phyloP scores from a whole-genome alignment of 2,113 vertebrate genomes.

The Heliornis fulica region DNA sequence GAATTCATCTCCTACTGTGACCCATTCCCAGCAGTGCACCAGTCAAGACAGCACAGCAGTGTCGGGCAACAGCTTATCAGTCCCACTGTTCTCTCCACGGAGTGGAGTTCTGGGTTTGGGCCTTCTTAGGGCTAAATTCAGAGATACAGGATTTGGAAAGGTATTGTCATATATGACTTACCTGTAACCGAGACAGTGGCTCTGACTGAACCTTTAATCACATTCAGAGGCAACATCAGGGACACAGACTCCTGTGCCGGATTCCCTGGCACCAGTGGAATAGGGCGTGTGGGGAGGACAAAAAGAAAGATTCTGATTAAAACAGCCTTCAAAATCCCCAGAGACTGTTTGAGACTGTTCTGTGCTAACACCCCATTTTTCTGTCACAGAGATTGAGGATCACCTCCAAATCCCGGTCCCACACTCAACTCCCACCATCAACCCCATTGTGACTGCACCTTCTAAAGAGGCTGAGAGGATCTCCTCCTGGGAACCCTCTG shows the following conservation, averaged over 20 bases:
- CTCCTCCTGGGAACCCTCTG: neutral
- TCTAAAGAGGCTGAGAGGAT: neutral
- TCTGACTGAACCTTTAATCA: conserved; percentile 61
- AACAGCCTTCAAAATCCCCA: neutral
- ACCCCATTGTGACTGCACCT: neutral
- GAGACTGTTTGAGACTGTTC: neutral
- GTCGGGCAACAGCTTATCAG: neutral
- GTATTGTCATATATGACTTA: neutral
- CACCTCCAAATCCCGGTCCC: neutral
- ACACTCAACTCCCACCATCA: neutral
- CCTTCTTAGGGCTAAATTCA: neutral
- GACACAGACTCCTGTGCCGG: conserved; percentile 56
- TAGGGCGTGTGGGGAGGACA: neutral
- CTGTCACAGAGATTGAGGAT: neutral
- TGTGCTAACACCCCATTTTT: neutral
- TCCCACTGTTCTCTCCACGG: neutral
- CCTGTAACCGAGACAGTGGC: conserved; percentile 38
- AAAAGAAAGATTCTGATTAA: neutral
- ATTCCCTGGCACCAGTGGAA: neutral
- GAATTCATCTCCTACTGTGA: neutral
- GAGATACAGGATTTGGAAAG: neutral
- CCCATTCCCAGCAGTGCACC: neutral
- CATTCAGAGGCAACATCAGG: conserved; percentile 45
- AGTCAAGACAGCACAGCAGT: neutral
- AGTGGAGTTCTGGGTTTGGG: neutral